phyloP scores from a whole-genome alignment of 1,140 invertebrate species.

The Drusus annulatus region DNA sequence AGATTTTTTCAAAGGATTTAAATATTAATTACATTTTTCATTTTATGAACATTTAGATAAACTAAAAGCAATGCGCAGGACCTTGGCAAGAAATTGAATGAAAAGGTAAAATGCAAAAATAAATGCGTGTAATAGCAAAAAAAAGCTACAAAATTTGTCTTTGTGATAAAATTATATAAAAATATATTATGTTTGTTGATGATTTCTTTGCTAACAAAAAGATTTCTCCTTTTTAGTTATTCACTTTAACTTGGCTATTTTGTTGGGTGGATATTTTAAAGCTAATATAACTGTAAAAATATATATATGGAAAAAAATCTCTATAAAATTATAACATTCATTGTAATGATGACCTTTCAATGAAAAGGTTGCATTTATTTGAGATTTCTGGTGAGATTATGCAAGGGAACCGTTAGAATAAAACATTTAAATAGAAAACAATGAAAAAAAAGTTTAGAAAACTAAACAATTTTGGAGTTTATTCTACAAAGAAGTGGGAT shows the following conservation, averaged over 20 bases:
- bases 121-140: slow-evolving; percentile 23
- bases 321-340: too few species aligned
- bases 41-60: too few species aligned
- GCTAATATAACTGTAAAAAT: neutral
- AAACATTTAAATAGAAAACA: neutral
- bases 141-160: slow-evolving; percentile 32
- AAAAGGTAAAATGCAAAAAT: slow-evolving; percentile 25
- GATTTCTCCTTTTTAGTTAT: too few species aligned
- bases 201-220: too few species aligned
- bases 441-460: too few species aligned
- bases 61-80: too few species aligned
- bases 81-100: neutral
- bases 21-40: too few species aligned
- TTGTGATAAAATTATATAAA: slow-evolving; percentile 19
- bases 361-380: slow-evolving; percentile 10
- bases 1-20: too few species aligned
- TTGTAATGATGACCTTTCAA: too few species aligned
- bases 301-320: neutral
- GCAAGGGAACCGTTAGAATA: neutral
- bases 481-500: too few species aligned
- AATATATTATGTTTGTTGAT: neutral
- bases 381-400: slow-evolving; percentile 17
- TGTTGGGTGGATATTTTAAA: too few species aligned
- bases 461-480: too few species aligned
- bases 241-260: neutral